These are phyloP conservation scores for Montipora efflorescens DNA, from an alignment of 64 coral and sea anemone genomes.

Conservation along the genomic window DNA sequence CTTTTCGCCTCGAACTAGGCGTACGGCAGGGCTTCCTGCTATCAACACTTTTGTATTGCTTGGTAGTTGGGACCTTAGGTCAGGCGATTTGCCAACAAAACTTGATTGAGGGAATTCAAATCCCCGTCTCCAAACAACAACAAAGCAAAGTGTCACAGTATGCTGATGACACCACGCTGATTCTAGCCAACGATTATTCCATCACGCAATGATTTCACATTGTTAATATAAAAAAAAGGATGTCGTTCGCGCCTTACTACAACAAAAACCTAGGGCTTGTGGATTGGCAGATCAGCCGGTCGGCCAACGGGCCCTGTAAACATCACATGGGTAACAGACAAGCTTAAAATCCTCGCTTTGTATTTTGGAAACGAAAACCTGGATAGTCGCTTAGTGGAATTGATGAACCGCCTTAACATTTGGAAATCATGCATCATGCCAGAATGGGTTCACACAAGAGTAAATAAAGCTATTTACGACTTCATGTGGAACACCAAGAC, in stretches of 20 bases:
- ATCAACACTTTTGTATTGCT: slow-evolving; percentile 45
- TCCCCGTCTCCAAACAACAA: not conserved
- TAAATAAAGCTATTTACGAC: slow-evolving; percentile 13
- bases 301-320: not conserved
- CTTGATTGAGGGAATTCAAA: slow-evolving; percentile 27
- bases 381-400: too few relatives aligned
- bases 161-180: slow-evolving; percentile 20
- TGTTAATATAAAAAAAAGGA: not conserved
- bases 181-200: slow-evolving; percentile 17
- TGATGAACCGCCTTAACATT: too few relatives aligned
- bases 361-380: too few relatives aligned
- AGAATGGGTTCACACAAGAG: not conserved
- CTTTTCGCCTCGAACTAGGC: not conserved
- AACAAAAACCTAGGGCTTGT: slow-evolving; percentile 44
- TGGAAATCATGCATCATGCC: not conserved
- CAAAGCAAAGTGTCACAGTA: slow-evolving; percentile 39
- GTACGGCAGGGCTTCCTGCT: slow-evolving; percentile 25
- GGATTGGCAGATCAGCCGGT: slow-evolving; percentile 5
- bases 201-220: not conserved
- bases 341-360: not conserved
- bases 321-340: slow-evolving; percentile 14
- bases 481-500: slow-evolving; percentile 52
- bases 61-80: slow-evolving; percentile 1
- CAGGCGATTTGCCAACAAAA: slow-evolving; percentile 8
- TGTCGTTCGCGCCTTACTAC: slow-evolving; percentile 25